Evolutionary conservation across 2,113 vertebrate species (phyloP), one percentile per base, ranked within the genome.

Genomic region (Rattus rattus): DNA sequence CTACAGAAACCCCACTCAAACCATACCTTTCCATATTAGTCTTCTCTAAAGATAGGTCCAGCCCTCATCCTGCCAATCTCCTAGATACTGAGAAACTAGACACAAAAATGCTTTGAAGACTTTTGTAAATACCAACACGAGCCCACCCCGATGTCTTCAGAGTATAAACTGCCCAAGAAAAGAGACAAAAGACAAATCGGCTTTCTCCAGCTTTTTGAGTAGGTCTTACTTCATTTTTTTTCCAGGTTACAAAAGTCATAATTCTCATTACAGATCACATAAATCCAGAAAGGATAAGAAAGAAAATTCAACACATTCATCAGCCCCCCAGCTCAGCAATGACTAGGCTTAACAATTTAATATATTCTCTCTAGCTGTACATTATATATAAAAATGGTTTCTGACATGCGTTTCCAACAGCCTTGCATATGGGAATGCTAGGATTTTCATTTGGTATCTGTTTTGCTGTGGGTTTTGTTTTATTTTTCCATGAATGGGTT

Each of bases 271-370:
- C 6, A 84, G 43, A 84, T 14, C 86, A 79, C 28, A 67, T 49
- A 69, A 88, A 89, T 96, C 86, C 92, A 83, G 77, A 69, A 81
- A 73, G 22, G 61, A 88, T 36, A 56, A 75, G 92, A 91, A 92
- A 86, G 83, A 93, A 96, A 94, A 88, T 33, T 52, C 49, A 52
- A 70, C 84, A 26, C 39, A 75, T 83, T 91, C 94, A 26, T 67
- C 76, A 81, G 69, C 43, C 76, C 81, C 93, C 36, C 65, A 94
- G 91, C 56, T 92, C 83, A 88, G 86, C 59, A 47, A n/a, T 65
- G 77, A 54, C 76, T 90, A 36, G 30, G 70, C n/a, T 90, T 94
- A 92, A 67, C 76, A 92, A 96, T 91, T 80, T 93, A 43, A 90
- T 69, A n/a, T 36, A 83, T 85, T 69, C 30, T 63, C 79, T 96